Evolutionary conservation across 2,113 vertebrate species (phyloP), one percentile per base, ranked within the genome.

Genomic region (Bothrops jararaca): DNA sequence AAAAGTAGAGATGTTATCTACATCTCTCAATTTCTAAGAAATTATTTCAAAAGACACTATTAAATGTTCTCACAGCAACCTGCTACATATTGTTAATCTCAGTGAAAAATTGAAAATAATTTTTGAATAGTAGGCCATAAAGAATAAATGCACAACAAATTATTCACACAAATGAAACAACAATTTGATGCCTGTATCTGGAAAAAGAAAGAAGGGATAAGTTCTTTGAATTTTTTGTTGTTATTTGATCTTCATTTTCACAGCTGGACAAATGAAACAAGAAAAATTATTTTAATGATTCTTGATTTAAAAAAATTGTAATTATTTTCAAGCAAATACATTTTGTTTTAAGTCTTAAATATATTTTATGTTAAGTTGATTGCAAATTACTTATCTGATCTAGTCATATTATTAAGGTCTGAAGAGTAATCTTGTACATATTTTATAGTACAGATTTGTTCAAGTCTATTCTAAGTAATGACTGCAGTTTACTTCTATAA

Each of bases 61-160:
- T 96, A 95, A 94, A 94, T 93, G 96, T 96, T 95, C 94, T 97
- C 90, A 94, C 94, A 94, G 42, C 92, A 93, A 91, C 58, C 92
- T 94, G 90, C 42, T 96, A 95, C 98, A 97, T 97, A 98, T 97
- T 98, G 97, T 97, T 97, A 85, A 95, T 91, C 96, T 92, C 39
- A 95, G 95, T 95, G 95, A 93, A 95, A 92, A 52, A 94, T 95
- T 95, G 95, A 93, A 95, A 91, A 52, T 94, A 92, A 86, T 92
- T 95, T 95, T 96, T 95, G 95, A 52, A 91, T 42, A 89, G 13
- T 60, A 11, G 91, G 34, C 85, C 9, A 86, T 90, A 95, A 95
- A 91, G 96, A 95, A 96, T 90, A 86, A 74, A 90, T 95, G 90
- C 89, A 69, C 5, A 90, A 74, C 94, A 93, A 15, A 53, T 88